Evolutionary conservation across 2,888 invertebrate genomes (phyloP).

Genomic region (Oxytorus armatus): DNA sequence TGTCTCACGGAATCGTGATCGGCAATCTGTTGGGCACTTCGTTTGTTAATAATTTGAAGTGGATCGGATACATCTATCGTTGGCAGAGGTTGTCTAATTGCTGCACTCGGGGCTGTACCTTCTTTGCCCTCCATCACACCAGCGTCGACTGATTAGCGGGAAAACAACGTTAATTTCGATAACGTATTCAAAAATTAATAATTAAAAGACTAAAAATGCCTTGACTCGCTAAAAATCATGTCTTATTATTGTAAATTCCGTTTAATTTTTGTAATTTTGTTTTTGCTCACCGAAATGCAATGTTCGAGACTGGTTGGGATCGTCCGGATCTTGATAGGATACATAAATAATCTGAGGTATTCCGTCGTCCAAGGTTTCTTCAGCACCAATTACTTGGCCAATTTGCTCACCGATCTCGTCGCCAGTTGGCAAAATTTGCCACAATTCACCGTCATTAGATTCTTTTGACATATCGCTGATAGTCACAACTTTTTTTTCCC

Average conservation of each 20-base stretch:
- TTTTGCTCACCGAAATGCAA: constrained; percentile 79
- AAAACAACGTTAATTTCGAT: not conserved
- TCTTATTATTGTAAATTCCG: not conserved
- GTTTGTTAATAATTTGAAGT: constrained; percentile 69
- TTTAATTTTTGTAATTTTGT: constrained; percentile 8
- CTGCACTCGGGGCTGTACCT: constrained; percentile 60
- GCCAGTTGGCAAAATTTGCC: constrained; percentile 80
- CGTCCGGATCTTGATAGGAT: constrained; percentile 85
- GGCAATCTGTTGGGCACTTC: constrained; percentile 60
- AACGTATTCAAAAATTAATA: not conserved
- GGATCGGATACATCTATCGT: constrained; percentile 73
- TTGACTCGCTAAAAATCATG: no score
- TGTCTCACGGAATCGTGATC: constrained; percentile 71
- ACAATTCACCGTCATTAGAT: constrained; percentile 75
- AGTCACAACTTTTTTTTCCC: constrained; percentile 77
- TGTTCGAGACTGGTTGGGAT: constrained; percentile 83
- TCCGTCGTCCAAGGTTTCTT: constrained; percentile 79
- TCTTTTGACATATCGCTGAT: constrained; percentile 73
- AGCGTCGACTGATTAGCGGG: constrained; percentile 74
- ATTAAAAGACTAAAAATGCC: no score
- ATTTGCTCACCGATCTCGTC: constrained; percentile 78
- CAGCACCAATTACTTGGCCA: constrained; percentile 77
- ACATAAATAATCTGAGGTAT: constrained; percentile 85
- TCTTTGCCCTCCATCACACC: constrained; percentile 76
- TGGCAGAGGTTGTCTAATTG: constrained; percentile 74